Conservation (phyloP, 2,888 invertebrate genomes). For the Empis livida region DNA sequence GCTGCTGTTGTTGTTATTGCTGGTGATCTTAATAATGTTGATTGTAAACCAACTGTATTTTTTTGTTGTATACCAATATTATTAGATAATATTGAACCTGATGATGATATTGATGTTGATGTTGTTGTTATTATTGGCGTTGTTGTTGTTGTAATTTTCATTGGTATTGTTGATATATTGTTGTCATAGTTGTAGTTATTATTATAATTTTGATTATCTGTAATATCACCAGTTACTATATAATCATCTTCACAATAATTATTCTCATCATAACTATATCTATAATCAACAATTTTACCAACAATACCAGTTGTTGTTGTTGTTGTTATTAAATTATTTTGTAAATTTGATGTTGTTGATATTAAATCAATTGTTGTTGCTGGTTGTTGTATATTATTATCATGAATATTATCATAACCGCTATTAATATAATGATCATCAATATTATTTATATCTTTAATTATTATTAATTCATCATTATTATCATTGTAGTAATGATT, state of each 20-base stretch:
- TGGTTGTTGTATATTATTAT: neutral
- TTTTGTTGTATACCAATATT: neutral
- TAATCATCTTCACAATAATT: constrained; percentile 22
- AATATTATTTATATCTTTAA: no score
- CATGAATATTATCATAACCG: no score
- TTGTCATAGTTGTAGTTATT: constrained; percentile 26
- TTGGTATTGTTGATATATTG: neutral
- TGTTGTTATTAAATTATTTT: neutral
- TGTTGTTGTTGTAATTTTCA: neutral
- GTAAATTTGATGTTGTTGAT: constrained; percentile 2
- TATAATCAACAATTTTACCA: constrained; percentile 18
- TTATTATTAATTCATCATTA: no score
- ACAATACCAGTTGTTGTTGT: constrained; percentile 3
- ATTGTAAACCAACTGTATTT: neutral
- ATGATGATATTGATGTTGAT: neutral
- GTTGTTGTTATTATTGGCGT: neutral
- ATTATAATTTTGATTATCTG: constrained; percentile 17
- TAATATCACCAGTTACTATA: constrained; percentile 20
- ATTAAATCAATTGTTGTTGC: neutral
- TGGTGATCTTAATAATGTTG: constrained; percentile 3
- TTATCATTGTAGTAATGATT: no score
- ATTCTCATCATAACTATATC: constrained; percentile 20
- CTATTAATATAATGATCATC: no score
- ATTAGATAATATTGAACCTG: neutral
- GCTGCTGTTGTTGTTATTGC: constrained; percentile 7